Evolutionary conservation across 2,797 vertebrate species (phyloP).

Genomic region (Heterohyrax brucei): DNA sequence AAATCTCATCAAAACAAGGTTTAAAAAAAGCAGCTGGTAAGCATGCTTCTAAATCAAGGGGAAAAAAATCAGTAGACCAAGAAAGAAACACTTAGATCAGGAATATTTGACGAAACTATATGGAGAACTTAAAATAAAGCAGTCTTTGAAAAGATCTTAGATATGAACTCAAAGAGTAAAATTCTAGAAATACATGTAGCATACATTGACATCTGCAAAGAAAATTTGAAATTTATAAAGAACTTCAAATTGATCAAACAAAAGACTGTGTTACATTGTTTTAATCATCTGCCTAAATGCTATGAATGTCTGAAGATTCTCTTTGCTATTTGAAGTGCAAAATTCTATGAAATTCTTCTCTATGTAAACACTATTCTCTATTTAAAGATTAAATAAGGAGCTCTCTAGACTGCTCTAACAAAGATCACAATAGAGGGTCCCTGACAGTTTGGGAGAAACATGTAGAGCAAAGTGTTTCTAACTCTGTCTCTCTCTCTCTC

Average conservation of each 20-base stretch:
- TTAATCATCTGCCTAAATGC: background rate
- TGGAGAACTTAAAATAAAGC: conserved; percentile 39
- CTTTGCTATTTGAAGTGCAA: background rate
- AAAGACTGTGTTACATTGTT: background rate
- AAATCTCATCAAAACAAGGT: conserved; percentile 61
- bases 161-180: conserved; percentile 61
- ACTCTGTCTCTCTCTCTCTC: too few relatives aligned
- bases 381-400: background rate
- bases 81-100: background rate
- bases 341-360: background rate
- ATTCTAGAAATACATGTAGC: background rate
- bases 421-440: too few relatives aligned
- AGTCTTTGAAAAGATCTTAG: conserved; percentile 43
- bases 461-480: too few relatives aligned
- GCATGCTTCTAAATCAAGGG: conserved; percentile 47
- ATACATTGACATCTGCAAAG: background rate
- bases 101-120: background rate
- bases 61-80: background rate
- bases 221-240: background rate
- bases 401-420: too few relatives aligned
- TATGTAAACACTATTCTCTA: background rate
- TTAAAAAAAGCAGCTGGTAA: conserved; percentile 31
- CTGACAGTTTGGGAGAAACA: too few relatives aligned
- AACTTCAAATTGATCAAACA: background rate
- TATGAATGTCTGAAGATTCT: background rate